Percentiles rank a stretch among this genome's conserved stretches.
Evolutionary conservation across 2,113 vertebrate species (phyloP).

Genomic region (Myotis brandtii): DNA sequence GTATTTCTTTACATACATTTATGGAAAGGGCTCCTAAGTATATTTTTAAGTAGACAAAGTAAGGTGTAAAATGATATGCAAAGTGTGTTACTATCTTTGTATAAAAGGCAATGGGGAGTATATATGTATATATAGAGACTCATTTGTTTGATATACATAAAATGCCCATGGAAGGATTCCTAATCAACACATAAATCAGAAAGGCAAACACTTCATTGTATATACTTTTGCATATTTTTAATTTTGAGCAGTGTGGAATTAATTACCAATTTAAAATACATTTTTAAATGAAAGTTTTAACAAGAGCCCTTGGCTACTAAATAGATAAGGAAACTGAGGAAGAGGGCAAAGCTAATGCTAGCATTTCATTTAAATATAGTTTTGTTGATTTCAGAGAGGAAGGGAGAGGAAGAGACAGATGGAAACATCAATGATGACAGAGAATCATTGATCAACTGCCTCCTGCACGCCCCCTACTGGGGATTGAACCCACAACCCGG

Average conservation of each 20-base stretch:
- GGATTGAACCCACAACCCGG: too few species aligned
- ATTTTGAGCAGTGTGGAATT: background rate
- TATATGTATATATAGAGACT: background rate
- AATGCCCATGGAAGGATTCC: conserved; percentile 29
- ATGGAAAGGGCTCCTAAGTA: background rate
- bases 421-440: too few species aligned
- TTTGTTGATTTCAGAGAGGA: too few species aligned
- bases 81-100: background rate
- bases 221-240: background rate
- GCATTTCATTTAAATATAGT: background rate
- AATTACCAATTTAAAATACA: conserved; percentile 32
- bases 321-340: background rate
- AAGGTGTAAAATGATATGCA: background rate
- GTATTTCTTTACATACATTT: conserved; percentile 18
- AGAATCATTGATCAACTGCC: too few species aligned
- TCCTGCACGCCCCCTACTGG: too few species aligned
- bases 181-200: background rate
- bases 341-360: background rate
- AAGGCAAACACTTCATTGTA: background rate
- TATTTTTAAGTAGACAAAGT: conserved; percentile 37
- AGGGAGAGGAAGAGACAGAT: too few species aligned
- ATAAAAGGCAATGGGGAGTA: background rate
- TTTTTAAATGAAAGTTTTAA: conserved; percentile 8
- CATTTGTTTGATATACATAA: background rate
- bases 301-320: background rate